Base-by-base conservation (phyloP, 2,113 vertebrate genomes). In the Osmerus eperlanus region DNA sequence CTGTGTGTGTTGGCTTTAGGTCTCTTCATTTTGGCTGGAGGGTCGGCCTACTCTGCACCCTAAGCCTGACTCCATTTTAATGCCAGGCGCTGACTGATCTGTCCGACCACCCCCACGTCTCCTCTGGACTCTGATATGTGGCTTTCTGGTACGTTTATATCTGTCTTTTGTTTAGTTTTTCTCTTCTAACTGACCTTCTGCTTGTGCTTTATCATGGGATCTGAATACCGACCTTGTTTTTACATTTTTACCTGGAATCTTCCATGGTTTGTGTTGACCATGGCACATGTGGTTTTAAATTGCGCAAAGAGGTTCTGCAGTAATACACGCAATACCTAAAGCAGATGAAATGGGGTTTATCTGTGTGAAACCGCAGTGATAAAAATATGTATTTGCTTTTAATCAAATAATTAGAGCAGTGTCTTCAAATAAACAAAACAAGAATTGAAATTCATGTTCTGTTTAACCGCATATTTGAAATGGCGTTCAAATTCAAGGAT, bases 41-140 rank as follows among this genome's bases (percentile, higher is more conserved):
- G 75, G 70, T 68, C 82, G 92, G 91, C 91, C 92, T 91, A 80
- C 83, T 75, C 81, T 61, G 41, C 70, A 75, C 71, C 78, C 81
- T 74, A 73, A 90, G 85, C 88, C 87, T 88, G 84, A 87, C 85
- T 90, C 82, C 87, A 82, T 87, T 78, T 85, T 86, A 83, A 84
- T 83, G 78, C 82, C 81, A 85, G 41, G 77, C 86, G 84, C 85
- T 68, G 72, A 80, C 84, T 86, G 79, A 88, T 84, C 83, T 74
- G 25, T 68, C 73, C 82, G 81, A 4, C 55, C 19, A 72, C 74
- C 65, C 65, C 71, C 76, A 83, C 70, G 36, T 41, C 36, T 41
- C 36, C 7, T 41, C 36, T 41, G 36, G 6, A 41, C 36, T 41
- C 36, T 41, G 36, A 41, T 41, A 9, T 41, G 36, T 6, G 36